Evolutionary conservation across 2,797 vertebrate genomes (phyloP), one percentile per base, ranked within the genome.

Genomic region (Acanthurus leucopareius): DNA sequence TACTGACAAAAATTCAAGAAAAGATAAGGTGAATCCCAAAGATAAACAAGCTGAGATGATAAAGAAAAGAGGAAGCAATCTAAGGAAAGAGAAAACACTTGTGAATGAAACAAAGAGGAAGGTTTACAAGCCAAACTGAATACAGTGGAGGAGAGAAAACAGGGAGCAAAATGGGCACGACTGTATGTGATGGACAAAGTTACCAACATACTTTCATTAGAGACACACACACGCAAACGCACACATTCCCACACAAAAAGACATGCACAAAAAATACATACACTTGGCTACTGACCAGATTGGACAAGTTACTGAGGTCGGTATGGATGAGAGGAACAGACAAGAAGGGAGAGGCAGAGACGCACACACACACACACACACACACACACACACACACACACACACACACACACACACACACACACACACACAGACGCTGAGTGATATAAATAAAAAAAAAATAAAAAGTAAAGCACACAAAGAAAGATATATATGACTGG

Each of bases 271-370:
- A 86, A 69, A 80, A 77, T 62, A 75, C 44, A 53, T 67, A 72
- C 61, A 84, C 63, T 84, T 73, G 75, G 72, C 72, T 63, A 74
- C 70, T 77, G 76, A 75, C n/a, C 35, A 59, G 63, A 19, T 25
- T 62, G 40, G 77, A 72, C 61, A 45, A 73, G 73, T 25, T 71
- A 67, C 76, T 20, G 77, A 80, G 86, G 90, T 89, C 86, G 83
- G 59, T 52, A 66, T 71, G 61, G 60, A 87, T 78, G 75, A 69
- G 60, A 66, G 64, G 75, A 69, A 84, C 71, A 76, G 53, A 64
- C 68, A 71, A 51, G 52, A 63, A 61, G 68, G 72, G 75, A 79
- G 40, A 71, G 32, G 45, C 68, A 81, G 35, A 71, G 42, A 73
- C 69, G 76, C 53, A 79, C 68, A 65, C 54, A 38, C 40, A 60